phyloP scores from a whole-genome alignment of 1,140 invertebrate species.

The Micrasema longulum region DNA sequence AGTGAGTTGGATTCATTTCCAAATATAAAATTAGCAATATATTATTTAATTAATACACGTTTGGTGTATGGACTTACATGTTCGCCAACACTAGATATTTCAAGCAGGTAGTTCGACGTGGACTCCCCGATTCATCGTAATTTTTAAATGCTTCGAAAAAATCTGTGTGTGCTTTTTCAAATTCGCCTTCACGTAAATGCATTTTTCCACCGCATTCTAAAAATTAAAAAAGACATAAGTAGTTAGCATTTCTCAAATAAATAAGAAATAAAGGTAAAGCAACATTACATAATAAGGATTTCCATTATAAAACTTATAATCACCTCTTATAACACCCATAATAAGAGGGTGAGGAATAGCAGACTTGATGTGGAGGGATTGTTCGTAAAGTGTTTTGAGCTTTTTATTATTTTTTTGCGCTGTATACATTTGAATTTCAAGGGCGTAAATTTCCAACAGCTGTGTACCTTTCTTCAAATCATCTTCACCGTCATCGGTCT shows the following conservation, averaged over 20 bases:
- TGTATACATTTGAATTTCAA: constrained; percentile 99
- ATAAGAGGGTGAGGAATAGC: constrained; percentile 99
- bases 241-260: constrained; percentile 6
- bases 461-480: constrained; percentile 99
- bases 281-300: neutral
- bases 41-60: neutral
- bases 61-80: constrained; percentile 74
- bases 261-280: neutral
- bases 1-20: neutral
- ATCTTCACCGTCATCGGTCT: constrained; percentile 99
- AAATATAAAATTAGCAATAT: constrained; percentile 27
- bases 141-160: constrained; percentile 99
- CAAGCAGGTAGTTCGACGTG: constrained; percentile 94
- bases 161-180: constrained; percentile 98
- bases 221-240: constrained; percentile 33
- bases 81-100: constrained; percentile 99
- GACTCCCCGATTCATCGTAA: constrained; percentile 99
- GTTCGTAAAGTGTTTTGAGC: constrained; percentile 97
- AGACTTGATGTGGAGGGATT: constrained; percentile 98
- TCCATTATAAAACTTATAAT: neutral
- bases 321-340: constrained; percentile 98
- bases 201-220: constrained; percentile 99
- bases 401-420: constrained; percentile 99
- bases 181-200: constrained; percentile 98
- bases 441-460: constrained; percentile 96